Conservation (phyloP, 1,140 invertebrate genomes). For the Tetranychus urticae region DNA sequence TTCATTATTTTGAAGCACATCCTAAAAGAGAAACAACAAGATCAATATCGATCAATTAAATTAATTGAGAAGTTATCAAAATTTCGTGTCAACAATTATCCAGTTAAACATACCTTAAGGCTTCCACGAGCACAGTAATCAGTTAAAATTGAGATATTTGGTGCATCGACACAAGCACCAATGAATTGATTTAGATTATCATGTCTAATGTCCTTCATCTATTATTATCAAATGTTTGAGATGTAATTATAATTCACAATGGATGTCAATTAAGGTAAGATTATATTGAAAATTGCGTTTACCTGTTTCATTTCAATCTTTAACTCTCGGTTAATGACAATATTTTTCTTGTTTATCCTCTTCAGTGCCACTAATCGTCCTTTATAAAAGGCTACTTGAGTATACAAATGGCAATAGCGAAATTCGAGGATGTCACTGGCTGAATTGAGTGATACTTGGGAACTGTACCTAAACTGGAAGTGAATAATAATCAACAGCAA, state of each 20-base stretch:
- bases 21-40: conserved; percentile 26
- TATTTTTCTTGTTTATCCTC: conserved; percentile 50
- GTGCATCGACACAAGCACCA: conserved; percentile 33
- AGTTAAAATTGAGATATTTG: conserved; percentile 55
- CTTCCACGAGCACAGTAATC: conserved; percentile 92
- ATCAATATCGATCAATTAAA: background rate
- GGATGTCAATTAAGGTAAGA: background rate
- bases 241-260: background rate
- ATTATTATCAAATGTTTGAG: background rate
- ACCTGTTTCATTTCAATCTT: conserved; percentile 82
- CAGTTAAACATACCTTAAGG: conserved; percentile 23
- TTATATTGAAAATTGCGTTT: conserved; percentile 16
- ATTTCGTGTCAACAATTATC: background rate
- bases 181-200: conserved; percentile 93
- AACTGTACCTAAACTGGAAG: conserved; percentile 1
- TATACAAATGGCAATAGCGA: conserved; percentile 60
- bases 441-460: conserved; percentile 54
- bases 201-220: conserved; percentile 59
- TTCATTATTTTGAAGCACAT: conserved; percentile 78
- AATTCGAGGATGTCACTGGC: conserved; percentile 53
- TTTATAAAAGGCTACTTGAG: conserved; percentile 63
- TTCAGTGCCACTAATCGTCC: conserved; percentile 67
- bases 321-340: conserved; percentile 69
- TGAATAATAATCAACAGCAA: background rate
- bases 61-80: background rate